Base-by-base conservation (phyloP, 53 echinoderm and acorn worm genomes). In the Stichopus horrens region DNA sequence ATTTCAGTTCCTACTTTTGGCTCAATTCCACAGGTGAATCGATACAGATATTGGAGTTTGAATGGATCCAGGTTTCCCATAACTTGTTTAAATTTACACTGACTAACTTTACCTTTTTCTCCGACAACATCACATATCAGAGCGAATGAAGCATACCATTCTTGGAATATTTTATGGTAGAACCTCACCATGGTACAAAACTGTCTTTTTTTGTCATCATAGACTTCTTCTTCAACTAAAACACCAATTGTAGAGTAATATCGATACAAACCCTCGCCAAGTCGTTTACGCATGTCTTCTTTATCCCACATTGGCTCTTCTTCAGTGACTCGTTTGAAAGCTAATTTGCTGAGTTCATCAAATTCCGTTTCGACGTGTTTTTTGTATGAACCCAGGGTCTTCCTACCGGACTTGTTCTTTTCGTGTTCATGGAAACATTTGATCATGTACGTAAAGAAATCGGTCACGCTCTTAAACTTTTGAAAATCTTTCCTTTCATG, bases 381-480 rank as follows among this genome's bases (percentile, higher is more conserved):
- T 0, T 53, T 22, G 55, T 63, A n/a, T 20, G 54, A 7, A 5
- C 19, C 6, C 2, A 8, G n/a, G 20, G 21, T 78, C 14, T 13
- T 5, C 52, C 13, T 18, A 7, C 4, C 8, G 14, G 79, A 19
- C 54, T 79, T 79, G 54, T 79, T 79, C 13, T 7, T 54, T 11
- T 55, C 18, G 55, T 79, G 79, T 9, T 56, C 56, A 37, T 79
- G 79, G 55, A 79, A 79, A 19, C 79, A 79, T 79, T 14, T n/a
- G 56, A 79, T 55, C 55, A 79, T 79, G 55, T 79, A 79, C 14
- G 54, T 9, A 11, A 79, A 79, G 79, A 79, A 79, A 54, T 21
- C 20, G 6, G 79, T 79, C 5, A 79, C 54, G 13, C 9, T 55
- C 14, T 55, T 79, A 20, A 79, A 79, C 13, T 79, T 23, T 79